A percentile compares a stretch with the other conserved stretches of the same genome.
phyloP scores from a whole-genome alignment of 2,113 vertebrate species.

The Rhinolophus sinicus region DNA sequence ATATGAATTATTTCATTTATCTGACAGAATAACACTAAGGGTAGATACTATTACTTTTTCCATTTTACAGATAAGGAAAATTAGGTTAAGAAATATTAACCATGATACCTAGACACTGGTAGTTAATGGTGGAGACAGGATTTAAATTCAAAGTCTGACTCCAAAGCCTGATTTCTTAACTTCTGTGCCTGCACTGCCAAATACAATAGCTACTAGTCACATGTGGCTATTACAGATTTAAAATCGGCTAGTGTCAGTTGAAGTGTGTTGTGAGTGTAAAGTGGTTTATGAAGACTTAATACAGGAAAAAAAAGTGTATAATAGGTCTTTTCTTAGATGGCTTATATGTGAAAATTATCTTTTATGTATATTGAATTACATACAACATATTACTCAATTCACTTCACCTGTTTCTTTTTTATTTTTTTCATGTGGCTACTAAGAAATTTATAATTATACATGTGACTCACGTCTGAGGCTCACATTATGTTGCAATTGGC shows the following conservation, averaged over 20 bases:
- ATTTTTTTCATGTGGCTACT: neutral
- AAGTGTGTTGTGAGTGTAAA: neutral
- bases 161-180: neutral
- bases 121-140: neutral
- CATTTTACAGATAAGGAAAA: neutral
- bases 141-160: neutral
- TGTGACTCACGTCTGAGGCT: neutral
- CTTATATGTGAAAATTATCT: neutral
- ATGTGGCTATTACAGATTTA: neutral
- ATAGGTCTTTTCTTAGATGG: neutral
- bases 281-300: neutral
- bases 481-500: neutral
- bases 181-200: neutral
- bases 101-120: neutral
- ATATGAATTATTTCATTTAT: neutral
- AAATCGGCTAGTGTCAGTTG: neutral
- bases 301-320: neutral
- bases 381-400: neutral
- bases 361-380: neutral
- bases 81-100: neutral
- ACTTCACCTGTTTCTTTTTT: neutral
- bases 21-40: neutral
- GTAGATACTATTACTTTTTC: neutral
- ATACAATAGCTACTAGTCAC: neutral
- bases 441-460: neutral